phyloP scores from a whole-genome alignment of 2,888 invertebrate species.

The Esperia sulphurella region DNA sequence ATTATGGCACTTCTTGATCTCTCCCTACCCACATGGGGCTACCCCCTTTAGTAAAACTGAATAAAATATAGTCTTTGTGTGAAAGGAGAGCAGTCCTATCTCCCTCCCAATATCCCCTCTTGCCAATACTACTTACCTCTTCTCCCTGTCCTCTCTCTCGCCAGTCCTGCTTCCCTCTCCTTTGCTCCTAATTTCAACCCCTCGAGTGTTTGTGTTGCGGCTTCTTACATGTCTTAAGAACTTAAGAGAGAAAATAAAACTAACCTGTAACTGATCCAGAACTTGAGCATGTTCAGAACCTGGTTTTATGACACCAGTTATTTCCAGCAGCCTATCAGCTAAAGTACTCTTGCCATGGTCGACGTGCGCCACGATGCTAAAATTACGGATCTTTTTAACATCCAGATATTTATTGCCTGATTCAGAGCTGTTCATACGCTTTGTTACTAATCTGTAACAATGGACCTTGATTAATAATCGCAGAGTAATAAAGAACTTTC shows the following conservation, averaged over 20 bases:
- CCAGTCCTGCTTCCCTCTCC: too few species aligned
- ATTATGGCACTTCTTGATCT: too few species aligned
- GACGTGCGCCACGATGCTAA: slow-evolving; percentile 99
- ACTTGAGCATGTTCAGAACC: slow-evolving; percentile 85
- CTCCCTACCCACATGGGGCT: too few species aligned
- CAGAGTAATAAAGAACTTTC: neutral
- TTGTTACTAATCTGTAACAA: slow-evolving; percentile 27
- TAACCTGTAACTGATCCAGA: slow-evolving; percentile 85
- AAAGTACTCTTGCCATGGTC: slow-evolving; percentile 99
- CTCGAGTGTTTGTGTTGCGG: neutral
- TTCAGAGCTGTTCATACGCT: slow-evolving; percentile 40
- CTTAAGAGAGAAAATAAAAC: slow-evolving; percentile 1
- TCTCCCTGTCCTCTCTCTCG: too few species aligned
- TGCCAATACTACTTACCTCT: too few species aligned
- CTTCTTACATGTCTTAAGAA: neutral
- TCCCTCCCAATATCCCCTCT: too few species aligned
- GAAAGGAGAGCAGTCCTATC: too few species aligned
- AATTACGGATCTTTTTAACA: slow-evolving; percentile 87
- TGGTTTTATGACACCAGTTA: slow-evolving; percentile 88
- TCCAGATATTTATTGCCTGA: slow-evolving; percentile 30
- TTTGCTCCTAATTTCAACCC: too few species aligned
- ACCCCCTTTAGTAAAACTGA: too few species aligned
- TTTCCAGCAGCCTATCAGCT: slow-evolving; percentile 95
- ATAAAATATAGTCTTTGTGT: too few species aligned
- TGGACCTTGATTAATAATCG: neutral